Evolutionary conservation across 1,140 invertebrate species (phyloP).

Genomic region (Saxidomus purpurata): DNA sequence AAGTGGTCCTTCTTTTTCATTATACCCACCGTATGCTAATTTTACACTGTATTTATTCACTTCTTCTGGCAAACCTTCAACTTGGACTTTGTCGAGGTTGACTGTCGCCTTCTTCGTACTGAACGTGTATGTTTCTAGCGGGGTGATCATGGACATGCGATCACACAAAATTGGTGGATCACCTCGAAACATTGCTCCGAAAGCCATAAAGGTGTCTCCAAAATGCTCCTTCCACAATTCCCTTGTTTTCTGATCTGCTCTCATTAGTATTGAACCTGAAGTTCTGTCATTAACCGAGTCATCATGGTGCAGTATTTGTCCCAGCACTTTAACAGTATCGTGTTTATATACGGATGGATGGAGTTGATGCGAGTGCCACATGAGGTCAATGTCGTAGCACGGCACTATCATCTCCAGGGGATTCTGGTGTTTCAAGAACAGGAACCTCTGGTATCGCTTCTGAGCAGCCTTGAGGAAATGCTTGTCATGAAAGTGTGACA

Average conservation of each 20-base stretch:
- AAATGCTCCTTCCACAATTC: slow-evolving; percentile 81
- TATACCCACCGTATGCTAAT: slow-evolving; percentile 72
- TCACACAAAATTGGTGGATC: slow-evolving; percentile 78
- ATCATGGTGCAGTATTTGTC: slow-evolving; percentile 85
- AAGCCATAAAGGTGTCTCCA: slow-evolving; percentile 78
- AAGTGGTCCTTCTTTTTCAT: slow-evolving; percentile 74
- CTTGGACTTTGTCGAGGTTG: slow-evolving; percentile 73
- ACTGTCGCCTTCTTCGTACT: slow-evolving; percentile 78
- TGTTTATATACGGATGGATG: slow-evolving; percentile 85
- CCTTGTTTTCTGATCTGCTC: slow-evolving; percentile 75
- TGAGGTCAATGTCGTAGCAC: slow-evolving; percentile 87
- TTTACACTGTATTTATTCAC: slow-evolving; percentile 77
- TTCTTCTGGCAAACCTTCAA: slow-evolving; percentile 74
- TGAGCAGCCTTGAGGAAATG: slow-evolving; percentile 86
- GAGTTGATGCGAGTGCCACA: slow-evolving; percentile 88
- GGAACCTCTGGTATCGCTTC: slow-evolving; percentile 86
- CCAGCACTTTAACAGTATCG: slow-evolving; percentile 86
- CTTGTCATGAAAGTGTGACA: slow-evolving; percentile 87
- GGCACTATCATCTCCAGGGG: slow-evolving; percentile 86
- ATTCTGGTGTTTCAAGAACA: slow-evolving; percentile 86
- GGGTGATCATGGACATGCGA: slow-evolving; percentile 71
- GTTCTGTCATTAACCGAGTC: slow-evolving; percentile 87
- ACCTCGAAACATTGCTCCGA: slow-evolving; percentile 85
- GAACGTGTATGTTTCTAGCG: slow-evolving; percentile 70
- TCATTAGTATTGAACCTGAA: slow-evolving; percentile 84